These are phyloP conservation scores for Choristoneura rosaceana DNA, from an alignment of 2,888 invertebrate genomes.

Conservation along the genomic window DNA sequence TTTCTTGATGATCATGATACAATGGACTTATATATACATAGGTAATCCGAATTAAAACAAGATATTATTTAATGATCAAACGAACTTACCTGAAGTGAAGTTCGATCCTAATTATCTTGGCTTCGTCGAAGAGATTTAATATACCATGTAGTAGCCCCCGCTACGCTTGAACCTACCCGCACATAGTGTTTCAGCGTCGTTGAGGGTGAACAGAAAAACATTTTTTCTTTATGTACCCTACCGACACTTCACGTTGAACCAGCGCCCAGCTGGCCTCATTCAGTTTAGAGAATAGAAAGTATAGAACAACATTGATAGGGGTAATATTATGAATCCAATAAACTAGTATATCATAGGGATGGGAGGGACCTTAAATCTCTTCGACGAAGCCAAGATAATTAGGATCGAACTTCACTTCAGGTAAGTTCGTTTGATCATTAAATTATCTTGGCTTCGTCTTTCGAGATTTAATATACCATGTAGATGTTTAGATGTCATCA, in stretches of 20 bases:
- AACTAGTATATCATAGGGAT: no score
- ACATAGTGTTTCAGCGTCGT: no score
- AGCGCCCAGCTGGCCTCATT: not conserved
- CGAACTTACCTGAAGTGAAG: conserved; percentile 33
- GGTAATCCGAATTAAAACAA: no score
- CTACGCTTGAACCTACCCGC: no score
- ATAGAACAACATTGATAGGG: not conserved
- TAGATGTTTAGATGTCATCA: conserved; percentile 13
- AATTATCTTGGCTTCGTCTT: conserved; percentile 15
- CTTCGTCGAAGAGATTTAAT: not conserved
- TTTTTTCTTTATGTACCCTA: no score
- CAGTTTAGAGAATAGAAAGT: not conserved
- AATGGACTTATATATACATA: no score
- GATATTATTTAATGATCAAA: not conserved
- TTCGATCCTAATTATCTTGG: conserved; percentile 37
- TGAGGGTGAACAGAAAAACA: no score
- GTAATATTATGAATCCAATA: not conserved
- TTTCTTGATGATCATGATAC: no score
- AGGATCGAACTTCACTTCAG: conserved; percentile 44
- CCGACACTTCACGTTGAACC: not conserved
- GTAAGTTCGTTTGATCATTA: conserved; percentile 39
- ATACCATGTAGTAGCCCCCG: no score
- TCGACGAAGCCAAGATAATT: conserved; percentile 37
- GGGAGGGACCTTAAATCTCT: conserved; percentile 36
- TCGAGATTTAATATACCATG: conserved; percentile 1